Base-by-base conservation (phyloP, 2,113 vertebrate species). In the Mugil cephalus region DNA sequence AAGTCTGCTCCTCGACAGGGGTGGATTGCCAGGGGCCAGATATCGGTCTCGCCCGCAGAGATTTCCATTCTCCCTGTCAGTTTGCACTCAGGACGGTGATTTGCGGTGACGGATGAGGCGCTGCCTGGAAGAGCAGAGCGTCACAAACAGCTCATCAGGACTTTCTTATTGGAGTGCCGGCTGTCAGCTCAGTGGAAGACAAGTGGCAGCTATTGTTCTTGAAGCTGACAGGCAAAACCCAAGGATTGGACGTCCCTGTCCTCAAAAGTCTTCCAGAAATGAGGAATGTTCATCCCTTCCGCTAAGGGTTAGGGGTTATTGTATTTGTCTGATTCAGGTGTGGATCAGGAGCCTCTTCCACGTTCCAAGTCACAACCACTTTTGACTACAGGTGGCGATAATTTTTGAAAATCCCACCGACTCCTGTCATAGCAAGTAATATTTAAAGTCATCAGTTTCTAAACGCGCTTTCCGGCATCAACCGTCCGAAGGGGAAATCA, bases 101-200 rank as follows among this genome's bases (percentile, higher is more conserved):
- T 79, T 67, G 72, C 53, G 39, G 17, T 80, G 85, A 87, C 45
- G 60, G 86, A 79, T 64, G 65, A 59, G 43, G 62, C 38, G 14
- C 74, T 40, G 82, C 81, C 60, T 64, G 65, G 58, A 73, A 80
- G 81, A 70, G 55, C 65, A 1, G 62, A 40, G 76, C 43, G 30
- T 74, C 77, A 54, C 73, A 80, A 80, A 74, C 71, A 63, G 71
- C 79, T 65, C 75, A 74, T 84, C 81, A 80, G 53, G 61, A 79
- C 67, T 74, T 80, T 74, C 65, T 65, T 66, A 77, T 47, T 71
- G 74, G 59, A 77, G 51, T 21, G 67, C 30, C 7, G 43, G 65
- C 42, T 74, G 82, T 76, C 75, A 71, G 67, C 67, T 70, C 7
- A 5, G n/a, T n/a, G 0, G 56, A 48, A 34, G 58, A 72, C 40